Evolutionary conservation across 2,888 invertebrate species (phyloP), one percentile per base, ranked within the genome.

Genomic region (Hoplodrina ambigua): DNA sequence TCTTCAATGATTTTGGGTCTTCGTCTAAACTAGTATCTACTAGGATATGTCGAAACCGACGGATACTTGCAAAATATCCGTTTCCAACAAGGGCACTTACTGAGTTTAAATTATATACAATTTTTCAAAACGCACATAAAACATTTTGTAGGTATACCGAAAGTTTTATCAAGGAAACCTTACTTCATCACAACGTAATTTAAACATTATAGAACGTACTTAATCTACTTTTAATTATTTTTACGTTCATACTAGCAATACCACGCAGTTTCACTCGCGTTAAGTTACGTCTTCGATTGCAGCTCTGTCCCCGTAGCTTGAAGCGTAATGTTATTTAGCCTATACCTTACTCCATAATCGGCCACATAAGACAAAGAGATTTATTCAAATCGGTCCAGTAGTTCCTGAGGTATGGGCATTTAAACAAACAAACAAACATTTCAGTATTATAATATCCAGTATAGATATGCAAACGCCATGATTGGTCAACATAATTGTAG

Each of bases 61-160:
- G 37, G 20, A 60, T 37, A 49, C 69, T 83, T 84, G 77, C 79
- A 79, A 81, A 79, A 67, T 69, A 77, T 81, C 84, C 84, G 82
- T 49, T 78, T 20, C 37, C 33, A 68, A 66, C 82, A 82, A 81
- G 77, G 84, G 52, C 82, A 68, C 56, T 71, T 64, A 65, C 46
- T 30, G 56, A 61, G 63, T 41, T 49, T 49, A 82, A 83, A 83
- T 75, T 66, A 64, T 33, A 78, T 61, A 74, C 50, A 46, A 61
- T 82, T 69, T 75, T 71, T 67, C 61, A 77, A 81, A 81, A 81
- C 74, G 17, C 33, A 72, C 61, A 56, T 55, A 52, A 30, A 19
- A 56, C 62, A 54, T 49, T 70, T 59, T 33, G 37, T 37, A n/a
- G n/a, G n/a, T n/a, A 56, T 6, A 19, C 7, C 25, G 53, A 63